Percentiles rank a stretch among this genome's conserved stretches.
These are phyloP conservation scores for Trissolcus japonicus DNA, from an alignment of 2,888 invertebrate species.

Conservation along the genomic window DNA sequence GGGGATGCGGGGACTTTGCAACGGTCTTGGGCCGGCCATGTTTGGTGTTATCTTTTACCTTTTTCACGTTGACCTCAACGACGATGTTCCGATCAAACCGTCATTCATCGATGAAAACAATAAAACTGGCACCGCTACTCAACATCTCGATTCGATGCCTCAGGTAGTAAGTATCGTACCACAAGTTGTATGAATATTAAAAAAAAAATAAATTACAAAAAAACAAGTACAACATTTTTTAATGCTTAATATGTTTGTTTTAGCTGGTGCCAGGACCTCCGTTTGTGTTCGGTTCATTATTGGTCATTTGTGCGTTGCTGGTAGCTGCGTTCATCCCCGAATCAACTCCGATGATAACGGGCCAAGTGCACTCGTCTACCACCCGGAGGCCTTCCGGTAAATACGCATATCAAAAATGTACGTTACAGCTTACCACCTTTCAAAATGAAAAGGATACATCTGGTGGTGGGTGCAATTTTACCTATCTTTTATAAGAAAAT, in stretches of 20 bases:
- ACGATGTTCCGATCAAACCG: slow-evolving; percentile 77
- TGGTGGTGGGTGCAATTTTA: slow-evolving; percentile 70
- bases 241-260: slow-evolving; percentile 40
- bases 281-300: slow-evolving; percentile 97
- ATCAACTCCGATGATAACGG: slow-evolving; percentile 77
- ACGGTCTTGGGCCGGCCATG: slow-evolving; percentile 98
- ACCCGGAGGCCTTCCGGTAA: slow-evolving; percentile 80
- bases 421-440: slow-evolving; percentile 75
- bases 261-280: slow-evolving; percentile 97
- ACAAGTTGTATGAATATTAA: too few species aligned
- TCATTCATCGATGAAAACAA: slow-evolving; percentile 76
- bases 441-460: slow-evolving; percentile 67
- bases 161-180: slow-evolving; percentile 71
- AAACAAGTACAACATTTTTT: too few species aligned
- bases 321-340: slow-evolving; percentile 93
- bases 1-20: slow-evolving; percentile 98
- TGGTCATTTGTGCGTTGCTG: slow-evolving; percentile 96
- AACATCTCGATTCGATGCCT: slow-evolving; percentile 78
- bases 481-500: slow-evolving; percentile 26
- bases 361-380: slow-evolving; percentile 79
- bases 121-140: slow-evolving; percentile 74
- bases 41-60: slow-evolving; percentile 99
- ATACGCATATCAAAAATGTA: slow-evolving; percentile 77
- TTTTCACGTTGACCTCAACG: slow-evolving; percentile 98
- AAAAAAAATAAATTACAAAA: too few species aligned